phyloP scores from a whole-genome alignment of 1,140 invertebrate genomes.

The Tribolium castaneum region DNA sequence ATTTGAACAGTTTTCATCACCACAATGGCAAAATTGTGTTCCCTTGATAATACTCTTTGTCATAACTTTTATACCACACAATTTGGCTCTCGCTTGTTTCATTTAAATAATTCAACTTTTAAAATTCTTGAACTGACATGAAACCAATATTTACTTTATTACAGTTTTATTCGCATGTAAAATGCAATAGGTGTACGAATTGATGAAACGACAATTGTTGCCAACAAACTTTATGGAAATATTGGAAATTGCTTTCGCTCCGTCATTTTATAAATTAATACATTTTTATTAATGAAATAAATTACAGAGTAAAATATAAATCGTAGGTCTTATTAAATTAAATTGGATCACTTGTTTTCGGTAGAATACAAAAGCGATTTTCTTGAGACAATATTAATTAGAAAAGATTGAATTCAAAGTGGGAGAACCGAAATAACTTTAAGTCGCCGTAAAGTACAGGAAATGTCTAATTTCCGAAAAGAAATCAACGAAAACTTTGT shows the following conservation, averaged over 20 bases:
- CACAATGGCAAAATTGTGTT: background rate
- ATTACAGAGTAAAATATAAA: too few relatives aligned
- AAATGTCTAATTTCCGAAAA: background rate
- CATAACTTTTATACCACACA: background rate
- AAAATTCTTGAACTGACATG: background rate
- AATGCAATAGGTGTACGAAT: background rate
- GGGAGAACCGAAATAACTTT: background rate
- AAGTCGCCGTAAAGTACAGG: background rate
- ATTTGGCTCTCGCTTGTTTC: background rate
- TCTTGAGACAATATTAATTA: background rate
- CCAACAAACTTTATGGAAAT: too few relatives aligned
- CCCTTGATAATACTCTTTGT: background rate
- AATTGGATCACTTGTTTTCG: too few relatives aligned
- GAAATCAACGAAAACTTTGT: background rate
- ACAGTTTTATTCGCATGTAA: background rate
- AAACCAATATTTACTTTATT: background rate
- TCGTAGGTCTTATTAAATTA: too few relatives aligned
- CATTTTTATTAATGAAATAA: too few relatives aligned
- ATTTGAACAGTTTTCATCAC: background rate
- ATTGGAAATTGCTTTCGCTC: too few relatives aligned
- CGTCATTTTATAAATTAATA: too few relatives aligned
- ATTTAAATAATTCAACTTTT: background rate
- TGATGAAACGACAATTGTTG: too few relatives aligned
- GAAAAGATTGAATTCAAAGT: background rate
- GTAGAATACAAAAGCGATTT: background rate